Base-by-base conservation (phyloP, 1,140 invertebrate species). In the Drosophila pseudoananassae region DNA sequence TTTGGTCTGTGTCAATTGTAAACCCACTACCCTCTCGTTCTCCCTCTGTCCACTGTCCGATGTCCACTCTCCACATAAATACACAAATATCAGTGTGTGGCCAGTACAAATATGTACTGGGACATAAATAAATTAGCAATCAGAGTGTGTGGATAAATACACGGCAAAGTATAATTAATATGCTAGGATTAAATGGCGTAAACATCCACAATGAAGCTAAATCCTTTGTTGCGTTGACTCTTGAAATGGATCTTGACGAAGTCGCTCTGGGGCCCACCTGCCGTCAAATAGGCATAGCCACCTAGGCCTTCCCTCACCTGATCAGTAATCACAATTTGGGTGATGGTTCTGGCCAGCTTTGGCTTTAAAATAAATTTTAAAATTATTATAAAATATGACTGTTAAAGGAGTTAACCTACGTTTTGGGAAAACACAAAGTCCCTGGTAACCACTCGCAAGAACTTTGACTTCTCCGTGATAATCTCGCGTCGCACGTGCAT, bases 181-280 rank as follows among this genome's bases (percentile, higher is more conserved):
- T 25, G 8, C 47, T 9, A 27, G 8, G 23, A 15, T 81, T 78
- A 83, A 76, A 76, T 66, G 40, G 92, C 92, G 69, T 93, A 93
- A n/a, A 94, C 40, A 23, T 93, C 90, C 8, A 94, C 90, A 17
- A 91, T 64, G 59, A 93, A 94, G 68, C 93, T 93, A 63, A 94
- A 93, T 1, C 93, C 92, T 33, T 93, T 91, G 23, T 92, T 81
- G 40, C 93, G 91, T 52, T 93, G 92, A 25, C 93, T 94, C 69
- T 93, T 93, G 66, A 94, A 93, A 54, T 89, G 92, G 0, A 94
- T 56, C 2, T 92, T 92, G 5, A 92, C 92, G 23, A 91, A 92
- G 3, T 33, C 76, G n/a, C 53, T 61, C 2, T 90, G 90, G 0
- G 92, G 91, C 31, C 93, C 93, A 46, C 93, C 93, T 0, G 27